phyloP scores from a whole-genome alignment of 2,888 invertebrate genomes.

The Allacma fusca region DNA sequence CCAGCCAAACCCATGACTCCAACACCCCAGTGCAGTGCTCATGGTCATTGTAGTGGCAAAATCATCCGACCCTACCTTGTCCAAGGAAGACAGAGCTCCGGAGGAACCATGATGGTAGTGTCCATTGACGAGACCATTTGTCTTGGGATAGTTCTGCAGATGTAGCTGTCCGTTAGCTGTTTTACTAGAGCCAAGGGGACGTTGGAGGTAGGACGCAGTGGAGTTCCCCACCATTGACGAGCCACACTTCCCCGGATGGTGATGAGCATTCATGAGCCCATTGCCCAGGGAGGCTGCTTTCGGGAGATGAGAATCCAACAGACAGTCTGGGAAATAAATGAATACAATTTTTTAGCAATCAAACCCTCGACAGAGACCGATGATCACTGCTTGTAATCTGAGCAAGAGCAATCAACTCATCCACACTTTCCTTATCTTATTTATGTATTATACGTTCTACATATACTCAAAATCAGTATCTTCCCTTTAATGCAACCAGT shows the following conservation, averaged over 20 bases:
- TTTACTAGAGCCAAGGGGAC: conserved; percentile 43
- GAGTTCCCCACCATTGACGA: not conserved
- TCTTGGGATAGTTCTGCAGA: not conserved
- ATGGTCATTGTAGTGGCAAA: conserved; percentile 35
- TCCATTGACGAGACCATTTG: conserved; percentile 41
- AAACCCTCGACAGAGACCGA: not conserved
- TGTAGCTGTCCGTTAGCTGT: conserved; percentile 34
- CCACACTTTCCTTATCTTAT: not conserved
- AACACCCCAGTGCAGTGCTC: conserved; percentile 41
- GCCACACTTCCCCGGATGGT: conserved; percentile 12
- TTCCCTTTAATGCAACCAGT: too few species aligned
- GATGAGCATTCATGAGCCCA: conserved; percentile 44
- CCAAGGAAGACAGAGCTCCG: conserved; percentile 37
- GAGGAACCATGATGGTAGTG: conserved; percentile 42
- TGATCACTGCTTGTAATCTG: not conserved
- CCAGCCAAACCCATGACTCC: conserved; percentile 44
- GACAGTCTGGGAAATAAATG: conserved; percentile 32
- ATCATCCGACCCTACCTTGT: conserved; percentile 12
- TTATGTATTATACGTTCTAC: not conserved
- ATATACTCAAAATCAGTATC: too few species aligned
- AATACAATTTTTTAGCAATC: not conserved
- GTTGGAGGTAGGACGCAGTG: conserved; percentile 26
- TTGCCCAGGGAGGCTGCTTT: conserved; percentile 43
- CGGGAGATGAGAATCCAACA: conserved; percentile 40
- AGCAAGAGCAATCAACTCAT: not conserved